phyloP scores from a whole-genome alignment of 30 jellyfish, hydroid and myxozoan genomes.

The Rhopilema esculentum region DNA sequence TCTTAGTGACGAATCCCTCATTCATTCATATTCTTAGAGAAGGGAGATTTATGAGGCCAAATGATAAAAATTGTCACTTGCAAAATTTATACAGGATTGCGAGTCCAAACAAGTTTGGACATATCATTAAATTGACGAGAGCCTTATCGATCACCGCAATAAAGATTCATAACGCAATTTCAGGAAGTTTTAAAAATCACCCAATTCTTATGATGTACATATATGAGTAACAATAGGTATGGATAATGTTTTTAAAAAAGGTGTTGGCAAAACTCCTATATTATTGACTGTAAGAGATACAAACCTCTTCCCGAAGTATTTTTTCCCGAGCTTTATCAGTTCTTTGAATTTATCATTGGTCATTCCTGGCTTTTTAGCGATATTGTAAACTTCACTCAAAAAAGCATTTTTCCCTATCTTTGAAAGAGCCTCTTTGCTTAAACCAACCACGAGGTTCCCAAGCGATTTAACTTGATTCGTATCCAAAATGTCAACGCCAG shows the following conservation, averaged over 20 bases:
- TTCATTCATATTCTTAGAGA: too few relatives aligned
- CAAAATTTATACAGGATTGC: too few relatives aligned
- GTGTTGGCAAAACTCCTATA: background rate
- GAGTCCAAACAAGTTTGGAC: too few relatives aligned
- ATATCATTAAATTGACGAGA: too few relatives aligned
- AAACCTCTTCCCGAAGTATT: conserved; percentile 58
- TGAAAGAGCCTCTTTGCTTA: conserved; percentile 50
- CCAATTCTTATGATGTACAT: too few relatives aligned
- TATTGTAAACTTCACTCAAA: conserved; percentile 63
- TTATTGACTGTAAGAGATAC: background rate
- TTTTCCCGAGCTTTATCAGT: conserved; percentile 53
- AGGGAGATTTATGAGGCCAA: too few relatives aligned
- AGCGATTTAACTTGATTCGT: conserved; percentile 62
- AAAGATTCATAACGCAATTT: background rate
- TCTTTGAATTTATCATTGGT: conserved; percentile 57
- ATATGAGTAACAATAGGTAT: too few relatives aligned
- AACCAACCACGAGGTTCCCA: conserved; percentile 78
- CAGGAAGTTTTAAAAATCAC: background rate
- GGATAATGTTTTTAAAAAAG: too few relatives aligned
- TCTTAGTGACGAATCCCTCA: too few relatives aligned
- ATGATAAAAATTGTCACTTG: too few relatives aligned
- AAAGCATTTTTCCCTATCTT: conserved; percentile 64
- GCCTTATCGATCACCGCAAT: background rate
- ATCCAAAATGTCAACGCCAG: conserved; percentile 57
- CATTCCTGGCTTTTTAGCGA: conserved; percentile 75